These are phyloP conservation scores for Philaenus spumarius DNA, from an alignment of 1,140 invertebrate genomes.

Conservation along the genomic window DNA sequence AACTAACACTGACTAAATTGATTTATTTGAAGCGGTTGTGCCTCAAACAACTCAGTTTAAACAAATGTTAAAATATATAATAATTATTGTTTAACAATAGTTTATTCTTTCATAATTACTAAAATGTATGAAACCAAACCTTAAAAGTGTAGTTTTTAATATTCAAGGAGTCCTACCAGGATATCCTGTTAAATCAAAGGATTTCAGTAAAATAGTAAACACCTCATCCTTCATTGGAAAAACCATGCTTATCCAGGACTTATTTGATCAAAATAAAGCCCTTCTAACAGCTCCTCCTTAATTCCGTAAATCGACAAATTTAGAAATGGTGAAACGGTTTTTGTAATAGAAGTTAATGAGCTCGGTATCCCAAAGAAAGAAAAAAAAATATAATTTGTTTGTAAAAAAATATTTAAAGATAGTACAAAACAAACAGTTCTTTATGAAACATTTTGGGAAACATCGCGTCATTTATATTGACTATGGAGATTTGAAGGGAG, in stretches of 20 bases:
- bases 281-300: slow-evolving; percentile 4
- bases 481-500: neutral
- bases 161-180: no score
- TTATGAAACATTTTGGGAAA: slow-evolving; percentile 2
- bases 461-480: neutral
- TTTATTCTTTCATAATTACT: no score
- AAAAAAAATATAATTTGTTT: neutral
- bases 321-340: slow-evolving; percentile 9
- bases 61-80: no score
- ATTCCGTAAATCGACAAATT: neutral
- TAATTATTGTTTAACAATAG: no score
- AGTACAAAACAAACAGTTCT: neutral
- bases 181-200: no score
- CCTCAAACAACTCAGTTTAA: no score
- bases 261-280: neutral
- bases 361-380: neutral
- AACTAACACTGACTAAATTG: no score
- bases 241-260: neutral
- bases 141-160: no score
- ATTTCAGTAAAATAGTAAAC: no score
- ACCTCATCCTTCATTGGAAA: neutral
- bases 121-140: no score
- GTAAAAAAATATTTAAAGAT: neutral
- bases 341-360: slow-evolving; percentile 13
- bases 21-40: no score